phyloP scores from a whole-genome alignment of 2,888 invertebrate species.

The Volucella zonaria region DNA sequence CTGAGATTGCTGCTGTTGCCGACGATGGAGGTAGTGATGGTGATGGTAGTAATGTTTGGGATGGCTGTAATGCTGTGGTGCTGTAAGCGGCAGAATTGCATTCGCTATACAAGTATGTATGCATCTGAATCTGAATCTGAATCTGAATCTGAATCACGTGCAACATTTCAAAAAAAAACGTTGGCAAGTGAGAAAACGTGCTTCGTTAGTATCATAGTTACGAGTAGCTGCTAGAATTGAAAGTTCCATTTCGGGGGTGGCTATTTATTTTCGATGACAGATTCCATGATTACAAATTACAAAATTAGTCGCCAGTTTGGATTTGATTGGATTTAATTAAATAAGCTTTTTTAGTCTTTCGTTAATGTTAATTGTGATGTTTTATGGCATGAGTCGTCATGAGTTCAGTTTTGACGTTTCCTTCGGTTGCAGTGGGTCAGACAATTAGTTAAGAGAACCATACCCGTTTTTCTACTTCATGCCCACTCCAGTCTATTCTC shows the following conservation, averaged over 20 bases:
- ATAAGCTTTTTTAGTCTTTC: conserved; percentile 11
- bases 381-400: conserved; percentile 25
- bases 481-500: too few relatives aligned
- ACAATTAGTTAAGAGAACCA: too few relatives aligned
- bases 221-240: conserved; percentile 12
- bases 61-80: conserved; percentile 14
- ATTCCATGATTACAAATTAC: conserved; percentile 70
- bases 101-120: neutral
- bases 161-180: conserved; percentile 49
- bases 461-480: too few relatives aligned
- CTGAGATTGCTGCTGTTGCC: conserved; percentile 56
- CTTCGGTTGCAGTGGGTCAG: neutral
- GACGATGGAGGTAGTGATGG: conserved; percentile 16
- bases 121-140: too few relatives aligned
- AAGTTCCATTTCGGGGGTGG: conserved; percentile 69
- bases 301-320: conserved; percentile 59
- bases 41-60: conserved; percentile 10
- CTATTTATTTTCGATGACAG: conserved; percentile 64
- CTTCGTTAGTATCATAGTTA: conserved; percentile 50
- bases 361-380: conserved; percentile 9
- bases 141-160: conserved; percentile 44
- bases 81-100: conserved; percentile 14
- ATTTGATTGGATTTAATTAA: conserved; percentile 51
- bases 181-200: conserved; percentile 69
- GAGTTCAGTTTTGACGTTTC: neutral